A percentile compares a stretch with the other conserved stretches of the same genome.
Evolutionary conservation across 2,888 invertebrate species (phyloP).

Genomic region (Cloeon dipterum): DNA sequence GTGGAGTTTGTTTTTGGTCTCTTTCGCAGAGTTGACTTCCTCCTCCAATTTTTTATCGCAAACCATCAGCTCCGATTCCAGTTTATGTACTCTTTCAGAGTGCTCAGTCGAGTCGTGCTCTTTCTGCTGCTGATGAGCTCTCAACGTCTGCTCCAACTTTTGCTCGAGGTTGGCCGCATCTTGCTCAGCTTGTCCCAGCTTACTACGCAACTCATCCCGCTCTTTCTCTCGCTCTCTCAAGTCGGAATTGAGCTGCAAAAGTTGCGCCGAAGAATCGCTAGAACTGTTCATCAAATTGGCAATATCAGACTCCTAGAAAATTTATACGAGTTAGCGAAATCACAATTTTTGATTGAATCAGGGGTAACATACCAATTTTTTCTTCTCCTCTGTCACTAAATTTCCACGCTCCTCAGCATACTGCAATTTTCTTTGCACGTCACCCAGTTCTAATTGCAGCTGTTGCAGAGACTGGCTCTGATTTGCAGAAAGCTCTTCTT

Average conservation of each 20-base stretch:
- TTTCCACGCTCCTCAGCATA: conserved; percentile 6
- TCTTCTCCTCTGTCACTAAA: conserved; percentile 13
- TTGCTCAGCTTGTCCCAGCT: neutral
- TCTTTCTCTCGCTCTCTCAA: conserved; percentile 25
- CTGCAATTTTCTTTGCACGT: conserved; percentile 8
- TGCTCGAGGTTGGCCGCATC: neutral
- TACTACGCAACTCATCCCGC: neutral
- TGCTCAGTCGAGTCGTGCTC: neutral
- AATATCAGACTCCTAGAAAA: conserved; percentile 18
- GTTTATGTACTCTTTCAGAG: neutral
- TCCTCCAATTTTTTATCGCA: neutral
- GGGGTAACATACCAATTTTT: conserved; percentile 16
- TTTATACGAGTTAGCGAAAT: conserved; percentile 1
- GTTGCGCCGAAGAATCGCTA: conserved; percentile 32
- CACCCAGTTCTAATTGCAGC: conserved; percentile 8
- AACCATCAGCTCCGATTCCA: neutral
- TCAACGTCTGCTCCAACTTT: neutral
- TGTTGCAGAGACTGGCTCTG: conserved; percentile 9
- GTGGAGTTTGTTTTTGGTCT: neutral
- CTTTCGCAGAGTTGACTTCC: neutral
- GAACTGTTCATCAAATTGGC: conserved; percentile 30
- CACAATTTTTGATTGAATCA: too few relatives aligned
- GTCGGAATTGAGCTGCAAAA: conserved; percentile 28
- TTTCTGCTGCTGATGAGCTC: neutral
- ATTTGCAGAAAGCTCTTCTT: conserved; percentile 26